phyloP scores from a whole-genome alignment of 2,888 invertebrate species.

The Cantharis rustica region DNA sequence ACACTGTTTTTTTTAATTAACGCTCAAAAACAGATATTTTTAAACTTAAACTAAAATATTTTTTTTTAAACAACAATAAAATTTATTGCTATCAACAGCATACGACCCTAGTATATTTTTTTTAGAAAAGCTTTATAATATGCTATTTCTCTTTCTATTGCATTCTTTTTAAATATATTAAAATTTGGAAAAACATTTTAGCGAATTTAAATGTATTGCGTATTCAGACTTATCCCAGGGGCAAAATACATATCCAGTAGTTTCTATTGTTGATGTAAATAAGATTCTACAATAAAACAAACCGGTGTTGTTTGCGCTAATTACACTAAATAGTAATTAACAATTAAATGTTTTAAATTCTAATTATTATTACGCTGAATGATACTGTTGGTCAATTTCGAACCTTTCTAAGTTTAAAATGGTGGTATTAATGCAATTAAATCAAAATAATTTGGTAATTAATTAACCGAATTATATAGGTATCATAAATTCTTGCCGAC shows the following conservation, averaged over 20 bases:
- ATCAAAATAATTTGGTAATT: too few species aligned
- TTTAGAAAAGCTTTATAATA: background rate
- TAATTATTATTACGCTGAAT: too few species aligned
- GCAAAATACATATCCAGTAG: background rate
- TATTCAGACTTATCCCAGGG: background rate
- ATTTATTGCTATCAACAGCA: background rate
- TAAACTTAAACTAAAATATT: too few species aligned
- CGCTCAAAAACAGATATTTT: background rate
- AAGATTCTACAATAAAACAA: background rate
- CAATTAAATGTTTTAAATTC: too few species aligned
- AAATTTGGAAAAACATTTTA: background rate
- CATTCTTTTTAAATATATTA: background rate
- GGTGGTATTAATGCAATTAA: too few species aligned
- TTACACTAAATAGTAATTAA: too few species aligned
- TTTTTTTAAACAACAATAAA: background rate
- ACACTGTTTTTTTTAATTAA: constrained; percentile 6
- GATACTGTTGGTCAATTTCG: too few species aligned
- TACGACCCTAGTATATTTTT: background rate
- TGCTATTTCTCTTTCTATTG: background rate
- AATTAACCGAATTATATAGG: too few species aligned
- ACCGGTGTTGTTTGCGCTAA: too few species aligned
- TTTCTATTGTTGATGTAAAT: background rate
- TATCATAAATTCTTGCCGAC: too few species aligned
- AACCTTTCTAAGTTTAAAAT: too few species aligned
- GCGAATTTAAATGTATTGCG: background rate